Evolutionary conservation across 2,888 invertebrate genomes (phyloP).

Genomic region (Eupithecia centaureata): DNA sequence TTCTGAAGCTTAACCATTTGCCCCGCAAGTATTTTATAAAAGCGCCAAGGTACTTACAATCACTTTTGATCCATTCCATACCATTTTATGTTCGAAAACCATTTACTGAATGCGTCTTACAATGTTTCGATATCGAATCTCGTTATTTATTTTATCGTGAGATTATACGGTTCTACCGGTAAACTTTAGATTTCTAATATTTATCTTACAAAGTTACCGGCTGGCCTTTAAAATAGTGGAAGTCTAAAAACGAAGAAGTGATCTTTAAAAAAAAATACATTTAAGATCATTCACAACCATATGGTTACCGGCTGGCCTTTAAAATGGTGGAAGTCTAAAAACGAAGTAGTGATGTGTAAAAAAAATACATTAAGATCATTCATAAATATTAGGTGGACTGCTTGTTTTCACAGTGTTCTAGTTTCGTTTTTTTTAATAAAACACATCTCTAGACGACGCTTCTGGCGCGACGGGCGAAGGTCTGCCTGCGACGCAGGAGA

Average conservation of each 20-base stretch:
- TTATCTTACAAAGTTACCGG: conserved; percentile 39
- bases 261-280: not conserved
- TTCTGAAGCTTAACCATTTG: not conserved
- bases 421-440: no score
- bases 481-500: no score
- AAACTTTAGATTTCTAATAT: conserved; percentile 37
- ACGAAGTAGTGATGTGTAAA: not conserved
- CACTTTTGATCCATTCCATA: conserved; percentile 6
- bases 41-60: conserved; percentile 7
- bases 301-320: conserved; percentile 35
- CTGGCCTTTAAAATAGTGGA: conserved; percentile 24
- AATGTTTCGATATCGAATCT: conserved; percentile 18
- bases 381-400: no score
- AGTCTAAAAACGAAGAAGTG: conserved; percentile 2
- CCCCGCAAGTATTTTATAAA: not conserved
- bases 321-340: conserved; percentile 14
- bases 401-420: no score
- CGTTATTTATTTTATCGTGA: conserved; percentile 37
- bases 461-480: no score
- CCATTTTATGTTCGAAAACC: conserved; percentile 17
- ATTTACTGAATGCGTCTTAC: conserved; percentile 24
- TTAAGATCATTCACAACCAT: no score
- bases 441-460: no score
- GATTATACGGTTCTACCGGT: conserved; percentile 39
- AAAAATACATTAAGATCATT: no score